Base-by-base conservation (phyloP, 2,888 invertebrate genomes). In the Suillia variegata region DNA sequence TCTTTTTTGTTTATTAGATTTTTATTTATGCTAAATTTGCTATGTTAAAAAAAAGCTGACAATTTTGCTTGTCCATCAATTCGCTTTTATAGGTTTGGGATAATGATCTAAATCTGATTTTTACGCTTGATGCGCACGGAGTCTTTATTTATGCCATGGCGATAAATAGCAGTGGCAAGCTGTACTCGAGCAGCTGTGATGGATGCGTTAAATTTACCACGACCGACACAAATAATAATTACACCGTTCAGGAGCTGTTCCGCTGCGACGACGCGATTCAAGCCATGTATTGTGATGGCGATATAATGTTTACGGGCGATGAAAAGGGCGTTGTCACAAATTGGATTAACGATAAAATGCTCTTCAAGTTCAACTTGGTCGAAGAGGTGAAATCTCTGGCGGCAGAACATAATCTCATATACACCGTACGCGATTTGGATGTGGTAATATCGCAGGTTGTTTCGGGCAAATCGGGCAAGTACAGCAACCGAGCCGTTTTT, bases 251-350 rank as follows among this genome's bases (percentile, higher is more conserved):
- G 47, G 76, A 80, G 33, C 61, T 83, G 0, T 73, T 81, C 54
- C 67, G 71, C 1, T 79, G 79, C 61, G 73, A 77, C 12, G 78
- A 82, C 54, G 76, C 74, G 20, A 78, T 83, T 31, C 80, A 80
- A 65, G 70, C 80, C 5, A 73, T 82, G 70, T 76, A 73, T 38
- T 77, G 77, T 52, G 75, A 73, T 58, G 76, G 74, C 5, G 67
- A 76, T 15, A 62, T 76, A 15, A 66, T 77, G 2, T 82, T 78
- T 56, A 79, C 82, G 1, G 82, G 82, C 20, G 82, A 82, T 61
- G 82, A 82, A 55, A 80, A 81, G 57, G 82, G 82, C 18, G 79
- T 80, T 2, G 80, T 82, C 17, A 79, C 80, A 24, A 78, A 75
- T 61, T 82, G 82, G 82, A 67, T 70, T 56, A 75, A 82, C 52